Percentiles rank a stretch among this genome's conserved stretches.
Conservation (phyloP, 2,797 vertebrate genomes). For the Merluccius polli region DNA sequence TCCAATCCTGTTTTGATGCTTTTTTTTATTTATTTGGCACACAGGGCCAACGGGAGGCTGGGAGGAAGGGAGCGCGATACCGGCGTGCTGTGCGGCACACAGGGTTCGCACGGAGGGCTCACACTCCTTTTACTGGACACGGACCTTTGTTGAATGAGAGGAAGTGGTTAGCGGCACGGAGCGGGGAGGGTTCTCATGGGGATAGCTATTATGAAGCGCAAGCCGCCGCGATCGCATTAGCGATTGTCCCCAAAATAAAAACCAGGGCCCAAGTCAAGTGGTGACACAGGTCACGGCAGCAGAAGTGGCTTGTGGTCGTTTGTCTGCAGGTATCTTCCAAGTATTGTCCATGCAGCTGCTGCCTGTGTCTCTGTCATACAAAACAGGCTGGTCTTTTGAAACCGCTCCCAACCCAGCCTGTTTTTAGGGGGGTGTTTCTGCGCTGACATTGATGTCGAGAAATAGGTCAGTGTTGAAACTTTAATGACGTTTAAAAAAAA, state of each 20-base stretch:
- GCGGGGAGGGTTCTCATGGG: slow-evolving; percentile 13
- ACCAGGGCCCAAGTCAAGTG: background rate
- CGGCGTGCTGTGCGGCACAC: background rate
- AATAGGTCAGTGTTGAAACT: slow-evolving; percentile 65
- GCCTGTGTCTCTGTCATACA: background rate
- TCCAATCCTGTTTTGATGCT: slow-evolving; percentile 82
- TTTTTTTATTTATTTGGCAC: background rate
- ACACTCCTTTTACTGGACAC: background rate
- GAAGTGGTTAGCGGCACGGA: slow-evolving; percentile 32
- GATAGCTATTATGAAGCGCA: slow-evolving; percentile 18
- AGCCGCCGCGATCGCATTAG: background rate
- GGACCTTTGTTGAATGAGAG: slow-evolving; percentile 17
- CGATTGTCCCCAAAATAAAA: slow-evolving; percentile 10
- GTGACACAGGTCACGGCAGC: slow-evolving; percentile 17
- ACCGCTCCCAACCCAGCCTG: background rate
- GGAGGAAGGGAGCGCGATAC: slow-evolving; percentile 18
- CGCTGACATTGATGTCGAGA: slow-evolving; percentile 28
- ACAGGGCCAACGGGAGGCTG: background rate
- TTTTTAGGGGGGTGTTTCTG: background rate
- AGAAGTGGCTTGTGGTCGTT: background rate
- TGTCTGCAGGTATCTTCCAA: background rate
- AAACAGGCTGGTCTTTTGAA: background rate
- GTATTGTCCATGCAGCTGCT: background rate
- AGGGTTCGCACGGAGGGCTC: background rate
- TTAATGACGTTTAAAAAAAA: slow-evolving; percentile 53